phyloP scores from a whole-genome alignment of 2,888 invertebrate species.

The Pristionchus maxplancki region DNA sequence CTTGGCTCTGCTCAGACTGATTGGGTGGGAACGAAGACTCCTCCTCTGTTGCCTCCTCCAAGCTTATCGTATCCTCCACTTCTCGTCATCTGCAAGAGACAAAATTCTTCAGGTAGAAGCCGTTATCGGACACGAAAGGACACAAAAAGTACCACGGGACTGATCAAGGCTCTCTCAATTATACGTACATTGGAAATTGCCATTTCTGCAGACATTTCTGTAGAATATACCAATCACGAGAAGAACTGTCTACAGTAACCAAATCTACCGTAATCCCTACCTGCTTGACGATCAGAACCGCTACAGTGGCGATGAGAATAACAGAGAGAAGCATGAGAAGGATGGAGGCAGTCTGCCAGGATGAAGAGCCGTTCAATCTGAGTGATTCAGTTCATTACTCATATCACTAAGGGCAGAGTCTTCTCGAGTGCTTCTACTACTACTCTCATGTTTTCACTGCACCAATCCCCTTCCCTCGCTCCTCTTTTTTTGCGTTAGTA shows the following conservation, averaged over 20 bases:
- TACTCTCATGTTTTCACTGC: not conserved
- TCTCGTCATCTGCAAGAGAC: not conserved
- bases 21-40: conserved; percentile 18
- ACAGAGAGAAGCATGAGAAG: conserved; percentile 43
- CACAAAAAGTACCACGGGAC: not conserved
- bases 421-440: not conserved
- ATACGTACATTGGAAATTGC: too few species aligned
- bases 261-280: conserved; percentile 12
- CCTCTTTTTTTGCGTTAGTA: not conserved
- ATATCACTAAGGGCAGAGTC: not conserved
- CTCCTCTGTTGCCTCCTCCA: not conserved
- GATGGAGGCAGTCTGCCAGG: conserved; percentile 38
- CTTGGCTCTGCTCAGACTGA: not conserved
- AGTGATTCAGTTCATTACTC: not conserved
- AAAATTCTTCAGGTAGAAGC: not conserved
- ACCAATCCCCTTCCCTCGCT: not conserved
- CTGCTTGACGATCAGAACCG: conserved; percentile 29
- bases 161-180: not conserved
- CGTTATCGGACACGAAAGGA: not conserved
- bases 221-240: too few species aligned
- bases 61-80: conserved; percentile 8
- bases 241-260: too few species aligned
- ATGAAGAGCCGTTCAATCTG: conserved; percentile 49
- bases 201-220: too few species aligned
- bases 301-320: conserved; percentile 14